phyloP scores from a whole-genome alignment of 2,113 vertebrate genomes.

The Muscicapa adusta region DNA sequence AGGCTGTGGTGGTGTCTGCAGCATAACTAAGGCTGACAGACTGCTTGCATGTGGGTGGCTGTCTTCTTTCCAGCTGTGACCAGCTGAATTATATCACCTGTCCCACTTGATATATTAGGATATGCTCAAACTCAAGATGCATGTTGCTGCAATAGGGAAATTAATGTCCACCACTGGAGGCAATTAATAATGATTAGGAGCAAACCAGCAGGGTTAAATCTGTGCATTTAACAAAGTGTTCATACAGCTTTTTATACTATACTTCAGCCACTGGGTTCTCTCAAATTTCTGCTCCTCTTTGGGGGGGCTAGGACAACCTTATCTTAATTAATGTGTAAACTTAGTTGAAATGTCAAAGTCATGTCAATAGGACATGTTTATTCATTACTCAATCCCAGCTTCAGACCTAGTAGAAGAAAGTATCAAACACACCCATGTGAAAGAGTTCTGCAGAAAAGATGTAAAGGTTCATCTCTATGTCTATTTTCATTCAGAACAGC shows the following conservation, averaged over 20 bases:
- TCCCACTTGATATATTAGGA: constrained; percentile 84
- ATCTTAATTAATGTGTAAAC: constrained; percentile 71
- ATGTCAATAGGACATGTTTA: constrained; percentile 66
- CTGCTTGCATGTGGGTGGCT: constrained; percentile 84
- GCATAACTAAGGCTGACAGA: constrained; percentile 81
- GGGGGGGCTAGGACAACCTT: constrained; percentile 17
- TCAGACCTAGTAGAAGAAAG: constrained; percentile 8
- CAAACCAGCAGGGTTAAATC: constrained; percentile 82
- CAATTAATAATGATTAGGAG: constrained; percentile 87
- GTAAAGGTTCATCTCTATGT: not conserved
- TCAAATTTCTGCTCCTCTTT: constrained; percentile 55
- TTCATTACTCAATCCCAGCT: constrained; percentile 54
- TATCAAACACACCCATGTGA: not conserved
- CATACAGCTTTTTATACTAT: constrained; percentile 67
- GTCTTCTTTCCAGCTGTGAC: constrained; percentile 85
- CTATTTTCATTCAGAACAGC: constrained; percentile 9
- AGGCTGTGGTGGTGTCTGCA: constrained; percentile 72
- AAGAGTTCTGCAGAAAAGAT: not conserved
- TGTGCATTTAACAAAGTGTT: constrained; percentile 82
- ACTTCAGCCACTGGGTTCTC: constrained; percentile 60
- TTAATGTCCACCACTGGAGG: constrained; percentile 84
- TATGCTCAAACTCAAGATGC: constrained; percentile 79
- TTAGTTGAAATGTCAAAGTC: constrained; percentile 67
- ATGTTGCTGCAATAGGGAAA: constrained; percentile 83
- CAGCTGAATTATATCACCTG: constrained; percentile 88